Conservation (phyloP, 2,888 invertebrate genomes). For the Drosophila nigritarsus region DNA sequence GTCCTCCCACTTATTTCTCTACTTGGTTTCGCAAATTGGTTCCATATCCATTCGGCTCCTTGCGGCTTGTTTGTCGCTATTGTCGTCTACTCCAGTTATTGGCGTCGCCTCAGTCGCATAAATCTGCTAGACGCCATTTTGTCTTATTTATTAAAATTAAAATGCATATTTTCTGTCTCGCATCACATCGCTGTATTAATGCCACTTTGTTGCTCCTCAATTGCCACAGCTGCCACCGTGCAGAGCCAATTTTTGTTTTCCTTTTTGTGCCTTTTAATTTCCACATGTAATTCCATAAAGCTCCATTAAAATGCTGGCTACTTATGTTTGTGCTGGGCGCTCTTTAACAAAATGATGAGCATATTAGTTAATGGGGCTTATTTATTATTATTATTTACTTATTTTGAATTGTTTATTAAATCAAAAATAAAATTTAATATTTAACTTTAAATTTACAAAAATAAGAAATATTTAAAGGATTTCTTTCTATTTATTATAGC, state of each 20-base stretch:
- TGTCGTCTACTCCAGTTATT: conserved; percentile 68
- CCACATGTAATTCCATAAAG: conserved; percentile 48
- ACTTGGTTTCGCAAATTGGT: conserved; percentile 65
- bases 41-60: conserved; percentile 23
- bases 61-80: conserved; percentile 35
- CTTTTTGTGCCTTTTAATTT: conserved; percentile 34
- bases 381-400: neutral
- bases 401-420: neutral
- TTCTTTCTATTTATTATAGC: neutral
- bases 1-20: neutral
- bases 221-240: neutral
- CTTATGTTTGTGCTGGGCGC: conserved; percentile 12
- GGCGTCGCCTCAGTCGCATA: conserved; percentile 66
- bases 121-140: conserved; percentile 77
- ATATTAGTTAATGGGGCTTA: conserved; percentile 18
- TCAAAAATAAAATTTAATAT: neutral
- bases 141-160: conserved; percentile 82
- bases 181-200: conserved; percentile 34
- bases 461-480: neutral
- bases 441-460: neutral
- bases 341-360: conserved; percentile 12
- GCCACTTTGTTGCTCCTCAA: conserved; percentile 26
- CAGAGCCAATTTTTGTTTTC: conserved; percentile 12
- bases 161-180: conserved; percentile 64
- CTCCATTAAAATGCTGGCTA: conserved; percentile 57